Evolutionary conservation across 2,888 invertebrate genomes (phyloP), one percentile per base, ranked within the genome.

Genomic region (Sphaerophoria taeniata): DNA sequence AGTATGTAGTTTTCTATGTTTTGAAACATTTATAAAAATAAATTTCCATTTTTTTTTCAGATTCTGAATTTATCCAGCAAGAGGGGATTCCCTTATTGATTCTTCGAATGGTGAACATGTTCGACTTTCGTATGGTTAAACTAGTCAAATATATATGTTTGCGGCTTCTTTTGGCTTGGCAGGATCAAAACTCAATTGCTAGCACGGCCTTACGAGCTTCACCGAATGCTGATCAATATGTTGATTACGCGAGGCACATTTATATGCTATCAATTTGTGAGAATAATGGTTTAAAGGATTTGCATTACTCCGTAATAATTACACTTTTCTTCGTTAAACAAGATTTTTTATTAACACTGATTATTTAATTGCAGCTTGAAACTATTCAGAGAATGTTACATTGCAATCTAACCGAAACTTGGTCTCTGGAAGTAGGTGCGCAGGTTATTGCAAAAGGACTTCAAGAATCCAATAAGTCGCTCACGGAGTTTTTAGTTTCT

Each of bases 121-220:
- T 91, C 34, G 91, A 91, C 83, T 88, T 89, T 0, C 88, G 89
- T 6, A 90, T 88, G 75, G 88, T 90, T 75, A 91, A 91, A 69
- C 89, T 89, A 4, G 90, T 91, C 0, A 91, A 91, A 53, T 89
- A 89, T 9, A 82, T 91, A 0, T 89, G 91, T 0, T 82, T 91
- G 70, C 90, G 91, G 1, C 87, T 90, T 7, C 85, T 91, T 16
- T 87, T 89, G 0, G 90, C 91, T 6, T 91, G 91, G 91, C 69
- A 77, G 9, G 76, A 81, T 31, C 2, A n/a, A 45, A 33, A 36
- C 4, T 78, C 78, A 14, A 6, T 45, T 31, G 76, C 81, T 47
- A 47, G 72, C n/a, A 63, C 6, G 31, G 7, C 58, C 0, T 43
- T 85, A 43, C 85, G 51, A 9, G 55, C 51, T 2, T 75, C 81